These are phyloP conservation scores for Tamias sibiricus DNA, from an alignment of 2,113 vertebrate species.

Conservation along the genomic window DNA sequence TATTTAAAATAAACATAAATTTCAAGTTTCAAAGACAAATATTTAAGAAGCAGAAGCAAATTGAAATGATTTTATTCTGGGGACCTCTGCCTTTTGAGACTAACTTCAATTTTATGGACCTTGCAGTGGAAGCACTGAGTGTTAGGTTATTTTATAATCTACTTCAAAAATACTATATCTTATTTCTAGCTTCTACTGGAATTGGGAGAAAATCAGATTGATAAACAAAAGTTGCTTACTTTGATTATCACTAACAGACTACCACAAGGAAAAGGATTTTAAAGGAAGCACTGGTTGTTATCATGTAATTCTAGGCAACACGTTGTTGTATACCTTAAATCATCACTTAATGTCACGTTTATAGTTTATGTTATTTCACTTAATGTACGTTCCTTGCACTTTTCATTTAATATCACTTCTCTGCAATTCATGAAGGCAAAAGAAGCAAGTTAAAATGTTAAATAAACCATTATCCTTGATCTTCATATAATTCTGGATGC, in stretches of 20 bases:
- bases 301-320: neutral
- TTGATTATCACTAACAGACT: neutral
- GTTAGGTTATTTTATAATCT: neutral
- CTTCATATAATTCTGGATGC: neutral
- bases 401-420: neutral
- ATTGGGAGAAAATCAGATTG: neutral
- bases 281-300: neutral
- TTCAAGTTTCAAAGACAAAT: neutral
- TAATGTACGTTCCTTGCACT: neutral
- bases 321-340: neutral
- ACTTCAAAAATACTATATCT: neutral
- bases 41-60: neutral
- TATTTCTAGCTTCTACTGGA: neutral
- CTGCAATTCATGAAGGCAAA: neutral
- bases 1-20: neutral
- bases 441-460: neutral
- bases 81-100: neutral
- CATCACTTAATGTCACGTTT: neutral
- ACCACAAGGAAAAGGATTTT: neutral
- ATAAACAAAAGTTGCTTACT: neutral
- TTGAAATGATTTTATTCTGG: conserved; percentile 3
- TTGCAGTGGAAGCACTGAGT: too few relatives aligned
- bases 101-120: neutral
- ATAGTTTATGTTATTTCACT: neutral
- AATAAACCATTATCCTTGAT: neutral